phyloP scores from a whole-genome alignment of 2,113 vertebrate genomes.

The Taxidea taxus region DNA sequence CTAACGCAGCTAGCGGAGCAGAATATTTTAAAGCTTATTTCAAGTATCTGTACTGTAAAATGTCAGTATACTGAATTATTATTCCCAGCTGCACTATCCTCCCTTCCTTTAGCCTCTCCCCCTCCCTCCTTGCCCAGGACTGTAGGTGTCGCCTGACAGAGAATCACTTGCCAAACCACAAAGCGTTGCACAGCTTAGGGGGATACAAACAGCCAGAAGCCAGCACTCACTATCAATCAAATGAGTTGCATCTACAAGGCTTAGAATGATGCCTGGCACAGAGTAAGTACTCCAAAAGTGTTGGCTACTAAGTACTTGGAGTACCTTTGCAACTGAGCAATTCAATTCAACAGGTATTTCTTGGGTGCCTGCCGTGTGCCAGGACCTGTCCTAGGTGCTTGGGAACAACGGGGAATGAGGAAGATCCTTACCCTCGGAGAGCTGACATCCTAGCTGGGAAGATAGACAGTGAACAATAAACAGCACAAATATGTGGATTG shows the following conservation, averaged over 20 bases:
- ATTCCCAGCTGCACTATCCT: not conserved
- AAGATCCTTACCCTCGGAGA: not conserved
- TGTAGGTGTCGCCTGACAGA: not conserved
- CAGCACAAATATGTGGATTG: not conserved
- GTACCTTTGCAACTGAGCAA: not conserved
- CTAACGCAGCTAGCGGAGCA: not conserved
- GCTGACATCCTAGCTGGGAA: not conserved
- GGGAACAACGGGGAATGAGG: not conserved
- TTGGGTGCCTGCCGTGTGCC: not conserved
- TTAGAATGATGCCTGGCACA: not conserved
- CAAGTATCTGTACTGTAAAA: not conserved
- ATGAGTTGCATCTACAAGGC: not conserved
- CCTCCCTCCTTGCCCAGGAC: not conserved
- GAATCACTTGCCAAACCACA: not conserved
- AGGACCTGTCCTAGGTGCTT: not conserved
- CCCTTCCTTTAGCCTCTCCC: fast-evolving
- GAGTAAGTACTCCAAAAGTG: not conserved
- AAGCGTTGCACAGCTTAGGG: not conserved
- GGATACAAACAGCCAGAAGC: not conserved
- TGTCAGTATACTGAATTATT: not conserved
- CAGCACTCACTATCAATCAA: not conserved
- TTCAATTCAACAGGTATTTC: not conserved
- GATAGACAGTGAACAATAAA: not conserved
- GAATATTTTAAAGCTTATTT: not conserved
- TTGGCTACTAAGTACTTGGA: not conserved